Evolutionary conservation across 1,140 invertebrate species (phyloP), one percentile per base, ranked within the genome.

Genomic region (Mamestra configurata): DNA sequence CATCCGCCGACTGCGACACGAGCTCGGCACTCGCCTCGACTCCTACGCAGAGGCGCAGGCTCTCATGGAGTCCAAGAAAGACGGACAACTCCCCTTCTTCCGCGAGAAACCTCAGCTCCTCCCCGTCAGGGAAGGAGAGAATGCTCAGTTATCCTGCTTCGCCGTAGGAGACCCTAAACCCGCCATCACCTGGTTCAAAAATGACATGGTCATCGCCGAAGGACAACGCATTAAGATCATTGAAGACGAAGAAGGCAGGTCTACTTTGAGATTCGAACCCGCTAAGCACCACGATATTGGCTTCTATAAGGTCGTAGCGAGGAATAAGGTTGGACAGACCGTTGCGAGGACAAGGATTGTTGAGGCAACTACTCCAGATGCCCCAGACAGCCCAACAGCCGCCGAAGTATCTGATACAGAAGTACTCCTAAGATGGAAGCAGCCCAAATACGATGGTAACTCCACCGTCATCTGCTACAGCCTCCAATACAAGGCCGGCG

Each of bases 171-270:
- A 98, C 86, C 99, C 99, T 0, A 97, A 97, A 87, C 98, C 99
- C 0, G 94, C 96, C 55, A 97, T 99, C n/a, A 98, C 99, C 83
- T 99, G 99, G 99, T 99, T 98, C 94, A 98, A 98, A 94, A 98
- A 98, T 89, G 98, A 99, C 87, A 96, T 98, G 88, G 97, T 98
- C 46, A 92, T 98, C 4, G 96, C 97, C 4, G 98, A 98, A 90
- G 97, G 96, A 31, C 97, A 97, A 80, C 95, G 98, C 71, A 96
- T 98, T 46, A 97, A 97, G 88, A 97, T 98, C 22, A 95, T 96
- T 0, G 97, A 97, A 61, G 97, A 98, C 78, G 96, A 97, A 24
- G 96, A 97, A 40, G 98, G 98, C 0, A 95, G 98, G 68, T 98
- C 97, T 0, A 97, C 98, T 37, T 92, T 98, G 10, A 96, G 96